Conservation (phyloP, 1,140 invertebrate species). For the Homarus americanus region DNA sequence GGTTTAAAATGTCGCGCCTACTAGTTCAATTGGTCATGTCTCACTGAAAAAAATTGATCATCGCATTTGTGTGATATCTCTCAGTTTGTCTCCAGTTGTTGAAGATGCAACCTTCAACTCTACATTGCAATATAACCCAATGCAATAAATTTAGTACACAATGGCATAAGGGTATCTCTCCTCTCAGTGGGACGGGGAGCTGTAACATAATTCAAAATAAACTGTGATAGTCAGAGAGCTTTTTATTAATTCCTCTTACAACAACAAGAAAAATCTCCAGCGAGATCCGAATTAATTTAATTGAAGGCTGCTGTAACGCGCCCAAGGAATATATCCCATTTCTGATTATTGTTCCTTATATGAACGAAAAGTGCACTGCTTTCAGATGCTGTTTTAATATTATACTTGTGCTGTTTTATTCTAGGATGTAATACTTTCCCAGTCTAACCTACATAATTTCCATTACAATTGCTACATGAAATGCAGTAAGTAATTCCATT, state of each 20-base stretch:
- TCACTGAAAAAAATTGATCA: neutral
- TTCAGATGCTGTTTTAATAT: too few relatives aligned
- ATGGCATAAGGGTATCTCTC: conserved; percentile 49
- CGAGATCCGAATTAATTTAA: too few relatives aligned
- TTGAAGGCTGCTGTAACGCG: too few relatives aligned
- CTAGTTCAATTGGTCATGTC: neutral
- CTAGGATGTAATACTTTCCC: too few relatives aligned
- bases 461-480: too few relatives aligned
- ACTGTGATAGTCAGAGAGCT: conserved; percentile 38
- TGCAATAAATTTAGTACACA: conserved; percentile 45
- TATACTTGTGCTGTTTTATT: too few relatives aligned
- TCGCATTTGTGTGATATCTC: neutral
- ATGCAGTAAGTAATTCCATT: too few relatives aligned
- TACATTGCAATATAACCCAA: conserved; percentile 29
- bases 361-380: too few relatives aligned
- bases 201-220: conserved; percentile 58
- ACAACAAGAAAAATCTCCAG: too few relatives aligned
- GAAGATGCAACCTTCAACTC: neutral
- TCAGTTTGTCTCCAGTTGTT: neutral
- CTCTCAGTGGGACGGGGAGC: neutral
- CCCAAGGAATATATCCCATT: too few relatives aligned
- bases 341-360: too few relatives aligned
- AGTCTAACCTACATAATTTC: too few relatives aligned
- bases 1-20: neutral
- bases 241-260: neutral